phyloP scores from a whole-genome alignment of 2,888 invertebrate species.

The Eupeodes luniger region DNA sequence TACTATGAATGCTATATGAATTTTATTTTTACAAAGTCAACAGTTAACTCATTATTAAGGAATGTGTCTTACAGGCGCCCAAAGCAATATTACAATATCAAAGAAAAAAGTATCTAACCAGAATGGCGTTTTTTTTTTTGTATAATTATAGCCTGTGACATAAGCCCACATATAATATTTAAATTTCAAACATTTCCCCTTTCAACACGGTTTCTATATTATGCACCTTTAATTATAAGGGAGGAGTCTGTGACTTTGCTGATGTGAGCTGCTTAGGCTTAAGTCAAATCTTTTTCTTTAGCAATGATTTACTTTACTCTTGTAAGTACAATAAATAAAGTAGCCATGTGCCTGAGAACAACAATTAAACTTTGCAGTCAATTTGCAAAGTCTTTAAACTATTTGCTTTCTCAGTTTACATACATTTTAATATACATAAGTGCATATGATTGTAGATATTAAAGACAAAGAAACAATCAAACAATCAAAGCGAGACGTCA shows the following conservation, averaged over 20 bases:
- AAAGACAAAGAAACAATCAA: conserved; percentile 4
- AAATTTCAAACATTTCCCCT: conserved; percentile 9
- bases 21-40: not conserved
- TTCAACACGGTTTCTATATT: conserved; percentile 22
- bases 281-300: not conserved
- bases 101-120: not conserved
- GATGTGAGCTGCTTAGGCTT: conserved; percentile 11
- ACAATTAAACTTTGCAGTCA: not conserved
- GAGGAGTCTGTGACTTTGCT: conserved; percentile 42
- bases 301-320: conserved; percentile 25
- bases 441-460: not conserved
- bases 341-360: conserved; percentile 2
- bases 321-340: not conserved
- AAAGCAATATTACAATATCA: not conserved
- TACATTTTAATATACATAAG: too few species aligned
- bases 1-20: not conserved
- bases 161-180: conserved; percentile 15
- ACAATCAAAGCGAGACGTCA: not conserved
- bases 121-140: conserved; percentile 1
- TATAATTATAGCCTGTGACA: conserved; percentile 23
- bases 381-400: not conserved
- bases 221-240: conserved; percentile 49
- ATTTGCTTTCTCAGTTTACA: conserved; percentile 4
- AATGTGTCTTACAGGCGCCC: not conserved
- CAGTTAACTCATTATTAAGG: not conserved